Evolutionary conservation across 2,888 invertebrate genomes (phyloP).

Genomic region (Aplocera efformata): DNA sequence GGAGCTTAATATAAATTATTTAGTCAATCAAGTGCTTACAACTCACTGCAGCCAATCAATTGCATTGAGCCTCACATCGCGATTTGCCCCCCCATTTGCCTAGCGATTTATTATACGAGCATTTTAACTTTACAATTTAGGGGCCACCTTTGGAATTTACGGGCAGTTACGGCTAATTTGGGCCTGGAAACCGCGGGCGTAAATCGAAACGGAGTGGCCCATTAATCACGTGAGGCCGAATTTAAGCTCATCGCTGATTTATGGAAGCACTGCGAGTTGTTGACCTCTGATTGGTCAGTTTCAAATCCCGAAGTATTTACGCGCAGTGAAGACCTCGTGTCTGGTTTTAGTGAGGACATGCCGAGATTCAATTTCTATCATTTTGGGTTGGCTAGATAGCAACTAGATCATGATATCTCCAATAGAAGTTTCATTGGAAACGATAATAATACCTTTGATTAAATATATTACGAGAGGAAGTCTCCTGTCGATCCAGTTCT

Average conservation of each 20-base stretch:
- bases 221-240: constrained; percentile 49
- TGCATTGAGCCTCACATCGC: constrained; percentile 13
- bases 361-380: no score
- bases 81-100: constrained; percentile 3
- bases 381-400: no score
- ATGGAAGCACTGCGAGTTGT: background rate
- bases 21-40: background rate
- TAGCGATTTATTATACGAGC: constrained; percentile 22
- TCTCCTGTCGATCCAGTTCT: no score
- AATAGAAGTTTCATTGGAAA: no score
- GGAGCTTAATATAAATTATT: no score
- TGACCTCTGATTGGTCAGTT: no score
- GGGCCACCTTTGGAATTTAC: constrained; percentile 44
- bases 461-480: no score
- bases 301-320: no score
- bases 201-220: constrained; percentile 49
- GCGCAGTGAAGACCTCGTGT: no score
- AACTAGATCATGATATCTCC: no score
- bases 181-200: constrained; percentile 50
- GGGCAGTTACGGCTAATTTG: constrained; percentile 51
- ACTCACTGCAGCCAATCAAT: constrained; percentile 18
- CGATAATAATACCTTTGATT: no score
- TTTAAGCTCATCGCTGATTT: constrained; percentile 22
- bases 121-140: constrained; percentile 28
- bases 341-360: no score